Percentiles rank a stretch among this genome's conserved stretches.
These are phyloP conservation scores for Endotricha flammealis DNA, from an alignment of 2,888 invertebrate genomes.

Conservation along the genomic window DNA sequence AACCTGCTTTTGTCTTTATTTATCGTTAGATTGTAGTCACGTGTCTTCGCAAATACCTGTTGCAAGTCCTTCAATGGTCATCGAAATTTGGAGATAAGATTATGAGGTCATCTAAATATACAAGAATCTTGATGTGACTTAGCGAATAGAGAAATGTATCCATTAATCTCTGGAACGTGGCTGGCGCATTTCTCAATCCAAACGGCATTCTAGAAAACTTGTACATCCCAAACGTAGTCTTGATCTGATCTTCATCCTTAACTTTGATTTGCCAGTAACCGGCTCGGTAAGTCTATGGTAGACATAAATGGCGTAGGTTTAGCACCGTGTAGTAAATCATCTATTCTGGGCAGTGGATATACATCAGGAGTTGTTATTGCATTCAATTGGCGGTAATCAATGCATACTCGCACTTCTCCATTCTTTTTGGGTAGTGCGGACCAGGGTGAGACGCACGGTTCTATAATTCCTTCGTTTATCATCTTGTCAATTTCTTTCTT, in stretches of 20 bases:
- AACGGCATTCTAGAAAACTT: slow-evolving; percentile 35
- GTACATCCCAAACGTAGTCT: too few species aligned
- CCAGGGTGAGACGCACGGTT: slow-evolving; percentile 34
- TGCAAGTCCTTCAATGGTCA: slow-evolving; percentile 26
- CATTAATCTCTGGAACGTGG: slow-evolving; percentile 24
- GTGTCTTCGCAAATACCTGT: slow-evolving; percentile 15
- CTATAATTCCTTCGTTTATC: slow-evolving; percentile 32
- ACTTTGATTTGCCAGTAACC: slow-evolving; percentile 32
- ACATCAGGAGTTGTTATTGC: too few species aligned
- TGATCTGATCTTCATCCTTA: slow-evolving; percentile 26
- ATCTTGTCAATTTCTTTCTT: slow-evolving; percentile 30
- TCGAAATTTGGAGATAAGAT: slow-evolving; percentile 23
- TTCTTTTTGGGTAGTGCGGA: slow-evolving; percentile 38
- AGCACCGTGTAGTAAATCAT: too few species aligned
- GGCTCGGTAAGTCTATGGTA: slow-evolving; percentile 25
- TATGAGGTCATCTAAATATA: too few species aligned
- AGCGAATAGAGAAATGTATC: too few species aligned
- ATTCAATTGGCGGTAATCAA: slow-evolving; percentile 36
- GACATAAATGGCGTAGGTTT: slow-evolving; percentile 26
- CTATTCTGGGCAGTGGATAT: too few species aligned
- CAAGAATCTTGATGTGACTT: too few species aligned
- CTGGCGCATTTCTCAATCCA: slow-evolving; percentile 26
- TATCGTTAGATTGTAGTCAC: slow-evolving; percentile 16
- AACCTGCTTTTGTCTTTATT: too few species aligned
- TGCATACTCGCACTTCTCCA: slow-evolving; percentile 31